Evolutionary conservation across 1,140 invertebrate species (phyloP), one percentile per base, ranked within the genome.

Genomic region (Trinorchestia longiramus): DNA sequence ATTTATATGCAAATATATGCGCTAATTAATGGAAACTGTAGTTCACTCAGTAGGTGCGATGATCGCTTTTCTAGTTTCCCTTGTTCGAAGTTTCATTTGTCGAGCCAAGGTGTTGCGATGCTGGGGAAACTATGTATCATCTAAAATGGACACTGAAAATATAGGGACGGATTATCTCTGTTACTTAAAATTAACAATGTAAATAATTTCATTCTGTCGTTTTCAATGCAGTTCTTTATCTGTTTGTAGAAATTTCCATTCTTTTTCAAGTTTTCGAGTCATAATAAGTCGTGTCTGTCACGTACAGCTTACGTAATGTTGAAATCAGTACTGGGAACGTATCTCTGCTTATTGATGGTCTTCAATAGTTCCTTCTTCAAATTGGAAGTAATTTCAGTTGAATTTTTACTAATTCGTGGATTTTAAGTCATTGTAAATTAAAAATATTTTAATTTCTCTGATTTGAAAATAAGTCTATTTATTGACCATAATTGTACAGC

Each of bases 1-100:
- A 90, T 90, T 90, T 90, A 43, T 90, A 90, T 90, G 88, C 88
- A 42, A 90, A 90, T 90, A 90, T 90, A 90, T 41, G 43, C 88
- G 41, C 41, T 90, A 41, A 90, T 90, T 90, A 90, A 41, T 43
- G 88, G 88, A 43, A 77, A 77, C 62, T 77, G 62, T 77, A 77
- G 62, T 77, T 77, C 62, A 77, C 62, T 36, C 28, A 36, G 62
- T 77, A 77, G 62, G 15, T 23, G 62, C 62, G 62, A 11, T 77
- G 62, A 77, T 77, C 62, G 62, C 62, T 77, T 77, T 77, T 77
- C 62, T 19, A 36, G 62, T 36, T 77, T 11, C 1, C 62, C 62
- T 36, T 77, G 62, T 77, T 77, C 62, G 15, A 77, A 15, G 62
- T 77, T 23, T 23, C 62, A 11, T 36, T 23, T 36, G 62, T 77